A percentile compares a stretch with the other conserved stretches of the same genome.
phyloP scores from a whole-genome alignment of 2,888 invertebrate species.

The Syritta pipiens region DNA sequence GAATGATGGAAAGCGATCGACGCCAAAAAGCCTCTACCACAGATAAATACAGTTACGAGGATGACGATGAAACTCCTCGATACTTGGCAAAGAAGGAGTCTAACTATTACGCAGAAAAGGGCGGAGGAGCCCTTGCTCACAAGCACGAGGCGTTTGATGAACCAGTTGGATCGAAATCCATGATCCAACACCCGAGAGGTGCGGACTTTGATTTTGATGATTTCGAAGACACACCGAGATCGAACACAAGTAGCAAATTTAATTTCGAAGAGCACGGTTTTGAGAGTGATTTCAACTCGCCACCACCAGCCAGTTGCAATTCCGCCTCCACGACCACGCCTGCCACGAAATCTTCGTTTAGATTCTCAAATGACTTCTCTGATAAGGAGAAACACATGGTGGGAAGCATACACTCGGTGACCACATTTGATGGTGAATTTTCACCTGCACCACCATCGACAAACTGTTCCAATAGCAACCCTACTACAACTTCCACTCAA shows the following conservation, averaged over 20 bases:
- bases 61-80: slow-evolving; percentile 56
- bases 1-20: slow-evolving; percentile 77
- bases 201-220: slow-evolving; percentile 74
- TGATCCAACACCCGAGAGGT: slow-evolving; percentile 57
- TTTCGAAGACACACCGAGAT: slow-evolving; percentile 76
- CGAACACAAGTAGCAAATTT: slow-evolving; percentile 77
- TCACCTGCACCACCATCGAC: slow-evolving; percentile 45
- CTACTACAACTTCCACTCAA: slow-evolving; percentile 73
- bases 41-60: slow-evolving; percentile 69
- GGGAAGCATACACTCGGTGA: slow-evolving; percentile 39
- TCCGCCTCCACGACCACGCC: slow-evolving; percentile 73
- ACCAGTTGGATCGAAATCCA: slow-evolving; percentile 33
- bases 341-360: slow-evolving; percentile 78
- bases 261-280: slow-evolving; percentile 79
- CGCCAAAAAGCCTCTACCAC: slow-evolving; percentile 72
- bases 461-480: slow-evolving; percentile 55
- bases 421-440: slow-evolving; percentile 66
- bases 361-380: slow-evolving; percentile 84
- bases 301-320: slow-evolving; percentile 75
- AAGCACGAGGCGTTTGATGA: slow-evolving; percentile 71
- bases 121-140: slow-evolving; percentile 61
- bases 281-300: slow-evolving; percentile 79
- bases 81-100: slow-evolving; percentile 52
- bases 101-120: slow-evolving; percentile 57
- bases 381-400: slow-evolving; percentile 76